A percentile compares a stretch with the other conserved stretches of the same genome.
These are phyloP conservation scores for Lepidotrigona ventralis DNA, from an alignment of 1,140 invertebrate species.

Conservation along the genomic window DNA sequence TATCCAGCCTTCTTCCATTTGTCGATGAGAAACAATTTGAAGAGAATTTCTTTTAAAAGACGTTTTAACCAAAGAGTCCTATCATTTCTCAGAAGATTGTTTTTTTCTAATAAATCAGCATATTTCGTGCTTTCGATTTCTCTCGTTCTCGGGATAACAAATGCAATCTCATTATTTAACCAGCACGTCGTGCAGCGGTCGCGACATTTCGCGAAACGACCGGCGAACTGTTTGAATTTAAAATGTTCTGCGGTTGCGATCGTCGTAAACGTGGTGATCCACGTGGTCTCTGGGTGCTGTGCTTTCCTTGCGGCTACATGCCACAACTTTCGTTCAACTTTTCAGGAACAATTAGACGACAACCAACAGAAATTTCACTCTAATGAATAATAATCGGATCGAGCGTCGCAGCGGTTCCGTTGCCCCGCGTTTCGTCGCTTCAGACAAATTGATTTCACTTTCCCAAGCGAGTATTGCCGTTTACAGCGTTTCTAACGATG, in stretches of 20 bases:
- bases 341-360: constrained; percentile 15
- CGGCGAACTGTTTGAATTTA: constrained; percentile 13
- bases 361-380: constrained; percentile 14
- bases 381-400: constrained; percentile 32
- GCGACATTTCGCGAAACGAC: background rate
- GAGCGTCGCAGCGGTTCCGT: background rate
- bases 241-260: constrained; percentile 10
- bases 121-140: background rate
- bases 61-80: no score
- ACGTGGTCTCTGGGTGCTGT: constrained; percentile 6
- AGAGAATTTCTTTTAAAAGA: no score
- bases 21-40: no score
- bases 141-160: background rate
- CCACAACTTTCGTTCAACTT: constrained; percentile 5
- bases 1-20: no score
- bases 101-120: background rate
- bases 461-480: constrained; percentile 44
- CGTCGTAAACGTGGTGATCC: constrained; percentile 6
- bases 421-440: constrained; percentile 15
- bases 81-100: background rate
- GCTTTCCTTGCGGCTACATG: background rate
- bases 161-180: constrained; percentile 21
- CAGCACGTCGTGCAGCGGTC: background rate
- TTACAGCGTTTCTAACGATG: constrained; percentile 26
- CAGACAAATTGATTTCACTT: constrained; percentile 47